These are phyloP conservation scores for Argya squamiceps DNA, from an alignment of 2,797 vertebrate species.

Conservation along the genomic window DNA sequence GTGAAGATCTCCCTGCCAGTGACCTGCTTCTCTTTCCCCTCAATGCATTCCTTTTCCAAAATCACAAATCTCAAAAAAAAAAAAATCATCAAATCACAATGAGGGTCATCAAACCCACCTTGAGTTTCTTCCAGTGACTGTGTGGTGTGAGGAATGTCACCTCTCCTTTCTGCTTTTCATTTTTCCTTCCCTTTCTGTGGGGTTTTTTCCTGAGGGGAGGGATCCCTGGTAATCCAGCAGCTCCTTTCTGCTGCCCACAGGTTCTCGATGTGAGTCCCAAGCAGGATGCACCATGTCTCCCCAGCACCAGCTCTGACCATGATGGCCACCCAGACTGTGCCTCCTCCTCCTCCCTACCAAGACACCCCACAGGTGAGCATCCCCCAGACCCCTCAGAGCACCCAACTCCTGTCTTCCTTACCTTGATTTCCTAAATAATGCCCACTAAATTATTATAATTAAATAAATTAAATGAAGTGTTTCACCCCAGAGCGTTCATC, in stretches of 20 bases:
- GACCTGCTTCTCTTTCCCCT: fast-evolving
- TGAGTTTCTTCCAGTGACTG: not conserved
- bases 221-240: not conserved
- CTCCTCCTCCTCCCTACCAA: conserved; percentile 98
- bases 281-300: conserved; percentile 99
- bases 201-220: fast-evolving
- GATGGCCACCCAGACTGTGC: conserved; percentile 99
- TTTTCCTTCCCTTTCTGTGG: fast-evolving
- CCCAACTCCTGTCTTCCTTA: fast-evolving
- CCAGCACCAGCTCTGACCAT: conserved; percentile 96
- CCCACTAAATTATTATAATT: too few species aligned
- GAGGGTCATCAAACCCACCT: not conserved
- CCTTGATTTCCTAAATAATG: not conserved
- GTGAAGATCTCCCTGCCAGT: not conserved
- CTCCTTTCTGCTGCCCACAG: conserved; percentile 66
- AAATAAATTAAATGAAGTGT: not conserved
- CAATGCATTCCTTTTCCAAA: not conserved
- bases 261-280: conserved; percentile 95
- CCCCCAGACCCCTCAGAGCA: not conserved
- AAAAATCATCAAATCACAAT: too few species aligned
- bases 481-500: not conserved
- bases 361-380: conserved; percentile 85
- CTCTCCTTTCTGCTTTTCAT: not conserved
- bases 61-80: not conserved
- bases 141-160: fast-evolving